Evolutionary conservation across 1,140 invertebrate genomes (phyloP), one percentile per base, ranked within the genome.

Genomic region (Tetraneura akinire): DNA sequence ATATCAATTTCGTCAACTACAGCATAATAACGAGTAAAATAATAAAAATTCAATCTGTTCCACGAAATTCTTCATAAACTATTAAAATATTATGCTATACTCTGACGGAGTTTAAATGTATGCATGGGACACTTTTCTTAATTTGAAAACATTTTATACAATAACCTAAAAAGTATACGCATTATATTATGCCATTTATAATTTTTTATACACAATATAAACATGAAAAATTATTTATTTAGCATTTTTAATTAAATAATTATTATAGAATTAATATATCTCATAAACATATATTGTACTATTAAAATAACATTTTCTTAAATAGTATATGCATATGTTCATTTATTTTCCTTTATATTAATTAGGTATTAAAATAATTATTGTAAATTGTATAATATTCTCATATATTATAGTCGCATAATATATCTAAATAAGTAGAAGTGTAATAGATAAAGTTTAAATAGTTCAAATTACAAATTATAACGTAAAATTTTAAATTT

Each of bases 1-100:
- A 68, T 68, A 68, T 45, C 21, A 5, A 45, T 68, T 68, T 68
- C 45, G 64, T 68, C 64, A 68, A 68, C 37, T 68, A 14, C 14
- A 23, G 64, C 29, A 62, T 62, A 42, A 21, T 68, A 68, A 68
- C 13, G 64, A 68, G 32, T 21, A 45, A 45, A 21, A 26, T 68
- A 45, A 68, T 68, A 68, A 68, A 45, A 42, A 42, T 68, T 68
- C 37, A 68, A 68, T 45, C 6, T 68, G 9, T 68, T 23, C 14
- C 5, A 1, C 37, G 42, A 68, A 68, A n/a, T 68, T 45, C 13
- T 68, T 45, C n/a, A 45, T 68, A 68, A 68, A 45, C 32, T 45
- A 23, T 45, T 68, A 42, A 45, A 45, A 45, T 42, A 45, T 68
- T 11, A 11, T 21, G n/a, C n/a, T n/a, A n/a, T n/a, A n/a, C n/a